phyloP scores from a whole-genome alignment of 2,113 vertebrate genomes.

The Isichthys henryi region DNA sequence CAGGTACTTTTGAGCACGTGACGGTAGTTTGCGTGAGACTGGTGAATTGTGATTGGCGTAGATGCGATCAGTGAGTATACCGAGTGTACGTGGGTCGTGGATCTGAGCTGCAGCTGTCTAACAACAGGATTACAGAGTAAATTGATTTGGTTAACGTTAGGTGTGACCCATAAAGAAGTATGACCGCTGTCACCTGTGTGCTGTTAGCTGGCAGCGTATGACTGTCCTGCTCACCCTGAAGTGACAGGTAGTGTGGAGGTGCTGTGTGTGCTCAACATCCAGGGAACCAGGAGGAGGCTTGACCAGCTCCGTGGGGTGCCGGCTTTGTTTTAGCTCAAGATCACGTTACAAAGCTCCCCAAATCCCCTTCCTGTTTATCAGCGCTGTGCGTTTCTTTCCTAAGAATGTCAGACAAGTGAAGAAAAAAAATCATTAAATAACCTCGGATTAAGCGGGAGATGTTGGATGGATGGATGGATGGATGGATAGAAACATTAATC shows the following conservation, averaged over 20 bases:
- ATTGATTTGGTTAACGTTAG: neutral
- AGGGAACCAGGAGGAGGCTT: neutral
- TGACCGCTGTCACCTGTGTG: neutral
- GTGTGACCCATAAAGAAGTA: neutral
- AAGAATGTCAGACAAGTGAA: neutral
- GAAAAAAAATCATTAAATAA: neutral
- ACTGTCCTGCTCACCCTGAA: neutral
- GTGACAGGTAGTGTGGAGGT: neutral
- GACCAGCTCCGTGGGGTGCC: neutral
- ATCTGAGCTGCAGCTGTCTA: neutral
- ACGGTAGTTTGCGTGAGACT: slow-evolving; percentile 10
- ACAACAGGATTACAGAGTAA: neutral
- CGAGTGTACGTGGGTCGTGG: neutral
- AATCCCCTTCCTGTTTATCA: neutral
- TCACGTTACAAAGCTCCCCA: neutral
- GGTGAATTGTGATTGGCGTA: neutral
- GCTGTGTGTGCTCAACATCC: neutral
- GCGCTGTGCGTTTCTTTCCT: neutral
- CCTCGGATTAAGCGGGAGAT: too few relatives aligned
- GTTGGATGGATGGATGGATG: too few relatives aligned
- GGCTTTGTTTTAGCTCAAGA: neutral
- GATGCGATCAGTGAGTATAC: neutral
- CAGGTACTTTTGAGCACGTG: neutral
- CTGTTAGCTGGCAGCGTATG: neutral
- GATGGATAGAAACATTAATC: neutral